Percentiles rank a stretch among this genome's conserved stretches.
These are phyloP conservation scores for Drosophila setosimentum DNA, from an alignment of 2,888 invertebrate species.

Conservation along the genomic window DNA sequence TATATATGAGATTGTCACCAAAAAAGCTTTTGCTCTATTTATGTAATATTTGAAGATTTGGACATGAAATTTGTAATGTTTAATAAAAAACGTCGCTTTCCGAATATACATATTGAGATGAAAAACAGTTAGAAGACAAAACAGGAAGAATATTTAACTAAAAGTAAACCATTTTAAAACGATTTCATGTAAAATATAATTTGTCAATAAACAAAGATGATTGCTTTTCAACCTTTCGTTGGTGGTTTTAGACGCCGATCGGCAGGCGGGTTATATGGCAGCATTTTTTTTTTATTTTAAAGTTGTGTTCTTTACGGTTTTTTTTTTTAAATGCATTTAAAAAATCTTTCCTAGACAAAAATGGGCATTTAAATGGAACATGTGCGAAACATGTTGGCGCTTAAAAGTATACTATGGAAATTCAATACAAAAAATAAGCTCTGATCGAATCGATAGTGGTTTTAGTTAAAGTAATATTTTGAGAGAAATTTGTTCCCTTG, in stretches of 20 bases:
- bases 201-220: not conserved
- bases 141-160: not conserved
- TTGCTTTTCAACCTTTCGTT: constrained; percentile 32
- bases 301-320: not conserved
- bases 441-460: not conserved
- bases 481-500: not conserved
- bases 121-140: not conserved
- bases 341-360: not conserved
- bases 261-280: constrained; percentile 59
- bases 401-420: constrained; percentile 42
- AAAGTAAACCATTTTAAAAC: not conserved
- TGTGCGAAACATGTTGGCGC: constrained; percentile 8
- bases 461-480: not conserved
- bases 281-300: constrained; percentile 29
- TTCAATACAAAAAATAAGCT: not conserved
- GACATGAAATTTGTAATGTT: not conserved
- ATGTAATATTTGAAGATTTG: not conserved
- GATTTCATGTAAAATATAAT: not conserved
- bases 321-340: constrained; percentile 45
- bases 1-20: constrained; percentile 1
- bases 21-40: not conserved
- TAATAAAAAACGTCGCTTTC: not conserved
- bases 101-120: not conserved
- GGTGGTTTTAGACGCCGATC: constrained; percentile 45
- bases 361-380: not conserved